Conservation (phyloP, 2,113 vertebrate genomes). For the Agelaius tricolor region DNA sequence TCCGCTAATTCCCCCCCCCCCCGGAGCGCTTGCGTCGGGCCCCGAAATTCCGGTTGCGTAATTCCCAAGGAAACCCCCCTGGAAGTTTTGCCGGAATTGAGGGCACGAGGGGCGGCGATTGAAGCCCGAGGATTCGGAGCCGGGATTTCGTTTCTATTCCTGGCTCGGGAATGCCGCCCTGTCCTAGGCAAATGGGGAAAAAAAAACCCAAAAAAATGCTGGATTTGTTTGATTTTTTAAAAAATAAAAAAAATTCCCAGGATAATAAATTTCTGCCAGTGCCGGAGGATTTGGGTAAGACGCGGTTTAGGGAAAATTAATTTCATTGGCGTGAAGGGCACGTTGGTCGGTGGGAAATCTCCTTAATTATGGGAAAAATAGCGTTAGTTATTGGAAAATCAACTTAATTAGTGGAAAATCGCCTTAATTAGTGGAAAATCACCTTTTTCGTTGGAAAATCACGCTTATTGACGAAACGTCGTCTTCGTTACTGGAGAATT, state of each 20-base stretch:
- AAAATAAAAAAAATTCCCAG: background rate
- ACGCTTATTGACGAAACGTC: no score
- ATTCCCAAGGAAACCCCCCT: background rate
- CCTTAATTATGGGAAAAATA: fast-evolving
- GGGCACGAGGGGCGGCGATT: background rate
- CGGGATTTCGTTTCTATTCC: constrained; percentile 50
- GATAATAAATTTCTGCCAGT: fast-evolving
- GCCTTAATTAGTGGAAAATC: fast-evolving
- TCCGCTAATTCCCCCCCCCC: background rate
- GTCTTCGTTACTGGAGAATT: no score
- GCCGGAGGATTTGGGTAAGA: background rate
- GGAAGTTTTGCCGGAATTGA: constrained; percentile 12
- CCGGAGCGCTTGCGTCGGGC: background rate
- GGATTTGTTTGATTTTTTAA: background rate
- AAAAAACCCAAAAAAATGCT: background rate
- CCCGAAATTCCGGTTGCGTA: background rate
- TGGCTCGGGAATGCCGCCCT: background rate
- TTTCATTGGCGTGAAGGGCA: background rate
- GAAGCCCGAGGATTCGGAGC: background rate
- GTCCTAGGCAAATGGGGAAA: no score
- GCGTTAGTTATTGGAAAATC: background rate
- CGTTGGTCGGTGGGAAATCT: background rate
- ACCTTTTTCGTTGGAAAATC: background rate
- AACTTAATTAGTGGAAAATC: background rate
- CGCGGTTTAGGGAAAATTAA: background rate